These are phyloP conservation scores for Caenorhabditis sp. DNA, from an alignment of 2,888 invertebrate species.

Conservation along the genomic window DNA sequence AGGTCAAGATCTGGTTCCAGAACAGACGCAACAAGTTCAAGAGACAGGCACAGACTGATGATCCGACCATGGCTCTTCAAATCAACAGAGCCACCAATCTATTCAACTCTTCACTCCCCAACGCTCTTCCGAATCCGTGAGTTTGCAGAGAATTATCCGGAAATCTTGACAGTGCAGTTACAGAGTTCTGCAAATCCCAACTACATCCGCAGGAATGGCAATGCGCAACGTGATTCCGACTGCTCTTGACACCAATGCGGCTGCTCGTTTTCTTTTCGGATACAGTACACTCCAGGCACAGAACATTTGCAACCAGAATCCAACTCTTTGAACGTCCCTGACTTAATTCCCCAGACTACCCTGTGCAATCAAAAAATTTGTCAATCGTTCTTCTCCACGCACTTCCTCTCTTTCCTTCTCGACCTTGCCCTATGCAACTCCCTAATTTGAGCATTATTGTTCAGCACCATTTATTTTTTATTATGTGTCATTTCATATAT, in stretches of 20 bases:
- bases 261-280: conserved; percentile 60
- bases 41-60: conserved; percentile 65
- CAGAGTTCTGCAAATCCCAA: conserved; percentile 28
- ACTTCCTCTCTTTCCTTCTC: background rate
- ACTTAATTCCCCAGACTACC: background rate
- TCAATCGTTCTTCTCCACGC: conserved; percentile 1
- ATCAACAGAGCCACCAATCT: conserved; percentile 58
- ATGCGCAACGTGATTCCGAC: conserved; percentile 43
- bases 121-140: conserved; percentile 27
- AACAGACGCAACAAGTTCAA: conserved; percentile 77
- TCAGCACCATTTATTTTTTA: conserved; percentile 10
- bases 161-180: background rate
- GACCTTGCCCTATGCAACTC: conserved; percentile 26
- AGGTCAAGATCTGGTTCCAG: conserved; percentile 79
- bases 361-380: conserved; percentile 54
- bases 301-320: conserved; percentile 25
- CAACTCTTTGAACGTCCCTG: conserved; percentile 14
- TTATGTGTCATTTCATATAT: conserved; percentile 40
- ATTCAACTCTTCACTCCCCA: no score
- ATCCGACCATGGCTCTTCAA: conserved; percentile 54
- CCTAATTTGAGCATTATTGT: conserved; percentile 1
- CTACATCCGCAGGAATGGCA: conserved; percentile 17
- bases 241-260: conserved; percentile 52
- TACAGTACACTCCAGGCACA: conserved; percentile 42
- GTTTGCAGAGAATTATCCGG: background rate